These are phyloP conservation scores for Sparidentex hasta DNA, from an alignment of 2,797 vertebrate genomes.

Conservation along the genomic window DNA sequence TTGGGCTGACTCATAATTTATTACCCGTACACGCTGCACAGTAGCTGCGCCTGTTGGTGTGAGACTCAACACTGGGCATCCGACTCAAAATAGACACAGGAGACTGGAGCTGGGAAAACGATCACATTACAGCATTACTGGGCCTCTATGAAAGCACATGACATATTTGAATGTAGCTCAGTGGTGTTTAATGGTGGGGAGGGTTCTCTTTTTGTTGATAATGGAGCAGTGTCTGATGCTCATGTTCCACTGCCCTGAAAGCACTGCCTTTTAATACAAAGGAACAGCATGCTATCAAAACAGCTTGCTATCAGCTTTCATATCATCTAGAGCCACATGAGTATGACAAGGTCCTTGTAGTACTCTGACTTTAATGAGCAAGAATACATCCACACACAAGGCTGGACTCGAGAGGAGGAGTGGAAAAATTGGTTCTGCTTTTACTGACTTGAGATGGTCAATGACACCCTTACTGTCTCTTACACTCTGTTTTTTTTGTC, in stretches of 20 bases:
- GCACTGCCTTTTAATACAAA: constrained; percentile 41
- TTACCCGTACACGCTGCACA: constrained; percentile 25
- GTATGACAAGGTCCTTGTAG: constrained; percentile 32
- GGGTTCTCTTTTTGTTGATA: constrained; percentile 37
- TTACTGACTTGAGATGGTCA: constrained; percentile 42
- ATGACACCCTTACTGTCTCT: constrained; percentile 9
- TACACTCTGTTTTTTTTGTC: background rate
- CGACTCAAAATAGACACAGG: constrained; percentile 43
- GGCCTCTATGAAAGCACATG: constrained; percentile 38
- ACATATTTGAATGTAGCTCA: constrained; percentile 49
- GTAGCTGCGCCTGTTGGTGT: constrained; percentile 35
- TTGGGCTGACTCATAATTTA: constrained; percentile 56
- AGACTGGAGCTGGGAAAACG: constrained; percentile 32
- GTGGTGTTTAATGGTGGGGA: constrained; percentile 40
- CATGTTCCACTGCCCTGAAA: constrained; percentile 42
- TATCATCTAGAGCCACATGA: constrained; percentile 36
- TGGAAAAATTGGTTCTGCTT: constrained; percentile 30
- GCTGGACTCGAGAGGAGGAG: background rate
- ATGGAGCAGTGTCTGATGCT: constrained; percentile 18
- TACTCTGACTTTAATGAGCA: constrained; percentile 57
- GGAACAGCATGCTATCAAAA: constrained; percentile 29
- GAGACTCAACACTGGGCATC: constrained; percentile 54
- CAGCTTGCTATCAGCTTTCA: constrained; percentile 32
- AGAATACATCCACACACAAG: constrained; percentile 14
- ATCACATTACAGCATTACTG: constrained; percentile 55